phyloP scores from a whole-genome alignment of 1,140 invertebrate genomes.

The Pantala flavescens region DNA sequence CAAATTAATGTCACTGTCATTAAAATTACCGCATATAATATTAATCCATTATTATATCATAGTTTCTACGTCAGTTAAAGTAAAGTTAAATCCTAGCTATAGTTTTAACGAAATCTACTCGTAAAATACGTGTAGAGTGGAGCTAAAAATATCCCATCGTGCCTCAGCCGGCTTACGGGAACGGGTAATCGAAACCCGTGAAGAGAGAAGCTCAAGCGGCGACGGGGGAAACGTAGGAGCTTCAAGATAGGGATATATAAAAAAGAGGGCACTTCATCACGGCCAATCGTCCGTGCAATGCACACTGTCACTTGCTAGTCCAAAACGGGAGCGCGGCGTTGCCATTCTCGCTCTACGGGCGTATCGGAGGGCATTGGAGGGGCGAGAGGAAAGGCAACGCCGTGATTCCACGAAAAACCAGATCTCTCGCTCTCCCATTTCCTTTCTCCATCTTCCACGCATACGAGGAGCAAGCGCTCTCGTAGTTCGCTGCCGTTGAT shows the following conservation, averaged over 20 bases:
- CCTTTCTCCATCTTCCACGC: background rate
- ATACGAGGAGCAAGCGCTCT: background rate
- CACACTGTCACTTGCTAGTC: background rate
- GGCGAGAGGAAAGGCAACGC: background rate
- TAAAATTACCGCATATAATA: no score
- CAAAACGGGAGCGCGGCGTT: background rate
- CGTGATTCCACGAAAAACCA: background rate
- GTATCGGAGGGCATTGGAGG: background rate
- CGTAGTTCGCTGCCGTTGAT: no score
- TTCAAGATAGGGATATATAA: background rate
- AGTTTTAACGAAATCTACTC: no score
- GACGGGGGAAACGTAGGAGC: background rate
- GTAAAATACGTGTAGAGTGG: no score
- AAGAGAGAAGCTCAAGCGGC: background rate
- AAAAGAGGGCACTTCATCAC: background rate
- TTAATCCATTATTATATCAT: no score
- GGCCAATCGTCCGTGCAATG: background rate
- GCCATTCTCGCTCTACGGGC: background rate
- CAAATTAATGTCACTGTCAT: no score
- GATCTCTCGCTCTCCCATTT: background rate
- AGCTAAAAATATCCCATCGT: no score
- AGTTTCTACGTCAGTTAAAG: no score
- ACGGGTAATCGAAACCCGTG: background rate
- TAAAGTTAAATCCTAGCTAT: no score
- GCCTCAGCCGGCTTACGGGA: no score